Evolutionary conservation across 2,888 invertebrate genomes (phyloP).

Genomic region (Eubasilissa splendida): DNA sequence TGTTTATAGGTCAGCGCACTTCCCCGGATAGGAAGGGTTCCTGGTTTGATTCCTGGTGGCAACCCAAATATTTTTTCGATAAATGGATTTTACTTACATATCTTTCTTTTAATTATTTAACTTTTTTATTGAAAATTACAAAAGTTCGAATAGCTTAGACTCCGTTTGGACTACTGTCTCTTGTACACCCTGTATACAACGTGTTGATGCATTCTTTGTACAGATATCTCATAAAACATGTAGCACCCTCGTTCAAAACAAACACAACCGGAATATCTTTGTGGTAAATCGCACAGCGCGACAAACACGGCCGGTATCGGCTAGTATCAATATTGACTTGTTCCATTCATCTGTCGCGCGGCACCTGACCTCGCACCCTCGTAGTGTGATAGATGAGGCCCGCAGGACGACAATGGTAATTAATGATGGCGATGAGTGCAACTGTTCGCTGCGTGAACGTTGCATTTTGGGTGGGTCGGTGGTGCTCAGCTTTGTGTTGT

Average conservation of each 20-base stretch:
- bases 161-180: too few relatives aligned
- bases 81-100: too few relatives aligned
- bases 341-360: constrained; percentile 19
- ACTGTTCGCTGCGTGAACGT: neutral
- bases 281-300: neutral
- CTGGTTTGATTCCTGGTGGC: too few relatives aligned
- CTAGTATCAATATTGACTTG: constrained; percentile 8
- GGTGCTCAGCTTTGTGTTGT: neutral
- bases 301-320: neutral
- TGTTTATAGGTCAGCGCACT: too few relatives aligned
- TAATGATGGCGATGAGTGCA: neutral
- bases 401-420: neutral
- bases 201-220: too few relatives aligned
- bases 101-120: too few relatives aligned
- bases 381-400: neutral
- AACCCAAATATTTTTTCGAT: too few relatives aligned
- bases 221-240: neutral
- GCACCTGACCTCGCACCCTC: neutral
- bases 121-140: too few relatives aligned
- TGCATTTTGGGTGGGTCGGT: neutral
- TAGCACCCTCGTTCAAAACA: neutral
- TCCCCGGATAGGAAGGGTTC: too few relatives aligned
- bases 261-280: constrained; percentile 8
- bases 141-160: too few relatives aligned
- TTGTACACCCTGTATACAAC: too few relatives aligned